Evolutionary conservation across 2,797 vertebrate species (phyloP), one percentile per base, ranked within the genome.

Genomic region (Sus cebifrons): DNA sequence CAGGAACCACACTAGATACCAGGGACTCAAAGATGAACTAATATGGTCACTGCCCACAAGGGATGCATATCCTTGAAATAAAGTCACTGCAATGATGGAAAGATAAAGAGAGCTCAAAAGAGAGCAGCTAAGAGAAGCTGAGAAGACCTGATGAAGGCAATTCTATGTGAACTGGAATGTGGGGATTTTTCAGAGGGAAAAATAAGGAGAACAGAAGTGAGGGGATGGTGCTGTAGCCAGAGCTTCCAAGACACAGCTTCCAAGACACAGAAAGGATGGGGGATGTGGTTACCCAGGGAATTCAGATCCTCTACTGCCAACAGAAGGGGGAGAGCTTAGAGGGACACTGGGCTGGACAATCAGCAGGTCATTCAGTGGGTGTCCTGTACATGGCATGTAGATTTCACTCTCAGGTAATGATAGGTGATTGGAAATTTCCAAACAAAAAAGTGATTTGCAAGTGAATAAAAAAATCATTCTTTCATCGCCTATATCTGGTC

Each of bases 1-100:
- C 89, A 86, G 77, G 77, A 95, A 73, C 14, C 54, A 36, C 52
- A 23, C 29, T 81, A 29, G 29, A 65, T 60, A 27, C 44, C 71
- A 85, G 32, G 49, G 52, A 78, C 83, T 92, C 56, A 65, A 92
- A 92, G 58, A 87, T 56, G n/a, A 93, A 89, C 17, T 49, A 81
- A 58, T 10, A 44, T 54, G 23, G 23, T 58, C 15, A 13, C 94
- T 68, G 20, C 40, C 36, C 58, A 14, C 62, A 73, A n/a, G 36
- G 23, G 86, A 68, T 3, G 65, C 4, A 32, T 16, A 49, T 2
- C 65, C n/a, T 65, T 84, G 32, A 86, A 86, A 68, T 93, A 64
- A 85, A 87, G 67, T 65, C 70, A 27, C 67, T 78, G 58, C 9
- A 79, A 1, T 70, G 44, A 15, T 27, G 36, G 58, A 89, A 49